A percentile compares a stretch with the other conserved stretches of the same genome.
phyloP scores from a whole-genome alignment of 1,140 invertebrate species.

The Drosophila melanogaster region DNA sequence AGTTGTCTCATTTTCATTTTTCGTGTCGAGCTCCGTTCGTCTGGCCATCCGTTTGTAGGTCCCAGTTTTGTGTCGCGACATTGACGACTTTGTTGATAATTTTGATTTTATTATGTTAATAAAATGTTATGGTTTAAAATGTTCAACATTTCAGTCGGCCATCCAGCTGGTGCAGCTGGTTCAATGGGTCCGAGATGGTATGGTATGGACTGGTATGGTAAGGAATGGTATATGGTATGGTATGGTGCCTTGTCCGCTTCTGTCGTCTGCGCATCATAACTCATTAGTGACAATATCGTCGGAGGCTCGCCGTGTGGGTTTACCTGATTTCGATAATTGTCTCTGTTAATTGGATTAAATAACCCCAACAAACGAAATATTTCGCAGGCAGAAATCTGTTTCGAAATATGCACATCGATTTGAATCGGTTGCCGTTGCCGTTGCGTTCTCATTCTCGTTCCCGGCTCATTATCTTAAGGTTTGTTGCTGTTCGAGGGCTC shows the following conservation, averaged over 20 bases:
- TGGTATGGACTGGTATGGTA: slow-evolving; percentile 14
- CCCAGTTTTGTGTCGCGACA: slow-evolving; percentile 67
- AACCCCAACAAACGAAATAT: slow-evolving; percentile 65
- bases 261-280: slow-evolving; percentile 81
- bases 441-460: slow-evolving; percentile 32
- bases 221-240: slow-evolving; percentile 9
- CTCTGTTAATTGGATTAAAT: slow-evolving; percentile 82
- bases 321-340: slow-evolving; percentile 82
- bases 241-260: slow-evolving; percentile 43
- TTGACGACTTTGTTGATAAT: slow-evolving; percentile 84
- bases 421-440: slow-evolving; percentile 55
- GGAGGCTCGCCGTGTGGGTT: slow-evolving; percentile 63
- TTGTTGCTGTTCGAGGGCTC: slow-evolving; percentile 34
- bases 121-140: slow-evolving; percentile 84
- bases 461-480: slow-evolving; percentile 60
- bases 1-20: slow-evolving; percentile 75
- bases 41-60: slow-evolving; percentile 29
- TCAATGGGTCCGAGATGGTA: slow-evolving; percentile 28
- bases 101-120: slow-evolving; percentile 84
- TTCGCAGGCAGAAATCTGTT: slow-evolving; percentile 63
- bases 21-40: slow-evolving; percentile 39
- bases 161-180: slow-evolving; percentile 52
- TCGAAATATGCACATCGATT: slow-evolving; percentile 79
- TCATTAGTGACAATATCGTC: slow-evolving; percentile 81
- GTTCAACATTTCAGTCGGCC: slow-evolving; percentile 70